These are phyloP conservation scores for Cephus pygmeus DNA, from an alignment of 2,888 invertebrate species.

Conservation along the genomic window DNA sequence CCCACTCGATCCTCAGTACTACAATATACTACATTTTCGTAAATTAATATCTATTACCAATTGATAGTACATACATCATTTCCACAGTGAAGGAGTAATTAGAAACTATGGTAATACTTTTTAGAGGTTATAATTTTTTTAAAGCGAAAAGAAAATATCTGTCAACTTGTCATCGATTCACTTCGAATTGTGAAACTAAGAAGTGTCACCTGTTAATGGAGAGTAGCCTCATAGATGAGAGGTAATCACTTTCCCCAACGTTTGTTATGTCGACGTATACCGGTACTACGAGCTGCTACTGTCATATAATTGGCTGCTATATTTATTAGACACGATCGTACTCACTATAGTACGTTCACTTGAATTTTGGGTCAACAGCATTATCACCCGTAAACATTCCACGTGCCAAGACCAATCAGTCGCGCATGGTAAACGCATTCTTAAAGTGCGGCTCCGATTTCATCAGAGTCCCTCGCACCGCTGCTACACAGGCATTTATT, in stretches of 20 bases:
- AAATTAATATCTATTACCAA: not conserved
- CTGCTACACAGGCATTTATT: not conserved
- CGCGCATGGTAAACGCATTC: not conserved
- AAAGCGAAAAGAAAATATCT: not conserved
- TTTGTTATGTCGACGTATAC: not conserved
- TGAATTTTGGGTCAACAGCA: not conserved
- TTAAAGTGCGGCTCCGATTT: not conserved
- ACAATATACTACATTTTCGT: not conserved
- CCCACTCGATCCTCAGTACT: not conserved
- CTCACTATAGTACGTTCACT: not conserved
- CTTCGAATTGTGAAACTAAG: not conserved
- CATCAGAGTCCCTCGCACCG: not conserved
- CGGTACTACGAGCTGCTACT: not conserved
- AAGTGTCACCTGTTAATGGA: not conserved
- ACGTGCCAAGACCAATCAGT: constrained; percentile 2
- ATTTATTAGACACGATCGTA: constrained; percentile 2
- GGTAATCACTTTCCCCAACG: constrained; percentile 2
- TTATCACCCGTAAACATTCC: constrained; percentile 6
- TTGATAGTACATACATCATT: not conserved
- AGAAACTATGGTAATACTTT: not conserved
- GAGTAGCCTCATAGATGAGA: not conserved
- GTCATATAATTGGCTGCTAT: not conserved
- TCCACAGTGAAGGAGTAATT: not conserved
- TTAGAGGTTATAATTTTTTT: not conserved
- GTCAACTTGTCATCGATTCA: not conserved